Base-by-base conservation (phyloP, 2,113 vertebrate species). In the Odocoileus hemionus region DNA sequence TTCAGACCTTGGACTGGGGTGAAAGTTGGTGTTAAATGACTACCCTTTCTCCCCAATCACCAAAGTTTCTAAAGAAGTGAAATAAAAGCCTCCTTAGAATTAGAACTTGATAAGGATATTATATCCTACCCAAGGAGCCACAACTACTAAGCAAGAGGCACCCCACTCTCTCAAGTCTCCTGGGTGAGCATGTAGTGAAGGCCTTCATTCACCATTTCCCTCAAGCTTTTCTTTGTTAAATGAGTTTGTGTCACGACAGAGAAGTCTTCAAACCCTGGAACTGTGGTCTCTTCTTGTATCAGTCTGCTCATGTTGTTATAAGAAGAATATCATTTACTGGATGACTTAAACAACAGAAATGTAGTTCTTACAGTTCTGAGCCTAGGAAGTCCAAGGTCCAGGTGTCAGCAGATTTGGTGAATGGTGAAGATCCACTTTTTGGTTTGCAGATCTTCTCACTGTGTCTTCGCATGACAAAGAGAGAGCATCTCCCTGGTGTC, bases 391-490 rank as follows among this genome's bases (percentile, higher is more conserved):
- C 28, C 15, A 54, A 70, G 28, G 10, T 52, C 15, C 60, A 36
- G 26, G 52, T 39, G 28, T n/a, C 25, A 57, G 23, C 23, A 60
- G 12, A 67, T 76, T 88, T 4, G 2, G 14, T 36, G 58, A 76
- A 45, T 28, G 26, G 23, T 47, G 4, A 85, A 36, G 23, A 11
- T 11, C 30, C 4, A 33, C 30, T 50, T 33, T 39, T 54, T 86
- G 23, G 28, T 52, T 58, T 57, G 6, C 19, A 47, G 28, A 36
- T 45, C 13, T 60, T 79, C 58, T 85, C 47, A 39, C 57, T 33
- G 45, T 45, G 21, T 3, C 21, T 3, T 52, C 26, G 14, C 0
- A 4, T 47, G 30, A 10, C 0, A 1, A 39, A 36, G 28, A 57
- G 47, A 67, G 45, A 36, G 50, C 47, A 36, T 64, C 39, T 90